phyloP scores from a whole-genome alignment of 2,797 vertebrate species.

The Sebastes goodei region DNA sequence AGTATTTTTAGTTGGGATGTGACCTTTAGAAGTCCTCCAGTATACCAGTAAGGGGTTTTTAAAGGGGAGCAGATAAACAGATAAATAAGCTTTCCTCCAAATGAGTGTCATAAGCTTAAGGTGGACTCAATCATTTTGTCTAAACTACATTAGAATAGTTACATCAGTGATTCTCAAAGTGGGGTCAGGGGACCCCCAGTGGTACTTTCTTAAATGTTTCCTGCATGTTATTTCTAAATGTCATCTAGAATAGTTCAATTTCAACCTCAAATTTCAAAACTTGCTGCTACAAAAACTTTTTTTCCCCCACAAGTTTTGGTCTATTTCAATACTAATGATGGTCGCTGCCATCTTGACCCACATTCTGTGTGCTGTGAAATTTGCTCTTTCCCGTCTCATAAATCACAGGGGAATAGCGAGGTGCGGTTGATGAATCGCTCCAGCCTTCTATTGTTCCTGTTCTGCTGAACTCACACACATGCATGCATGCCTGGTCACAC shows the following conservation, averaged over 20 bases:
- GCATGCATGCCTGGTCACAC: not conserved
- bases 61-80: not conserved
- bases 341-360: not conserved
- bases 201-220: too few species aligned
- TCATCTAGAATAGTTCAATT: not conserved
- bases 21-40: slow-evolving; percentile 1
- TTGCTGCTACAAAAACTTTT: not conserved
- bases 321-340: not conserved
- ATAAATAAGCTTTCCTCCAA: not conserved
- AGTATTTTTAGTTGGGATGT: not conserved
- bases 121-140: not conserved
- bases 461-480: not conserved
- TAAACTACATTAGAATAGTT: rapidly evolving
- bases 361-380: slow-evolving; percentile 21
- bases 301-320: not conserved
- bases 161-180: too few species aligned
- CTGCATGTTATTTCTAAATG: not conserved
- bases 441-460: slow-evolving; percentile 9
- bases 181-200: rapidly evolving
- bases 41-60: not conserved
- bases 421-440: slow-evolving; percentile 45
- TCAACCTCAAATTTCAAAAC: not conserved
- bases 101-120: not conserved
- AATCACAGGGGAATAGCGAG: slow-evolving; percentile 24
- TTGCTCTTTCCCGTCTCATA: slow-evolving; percentile 34